Conservation (phyloP, 2,888 invertebrate species). For the Lycaena phlaeas region DNA sequence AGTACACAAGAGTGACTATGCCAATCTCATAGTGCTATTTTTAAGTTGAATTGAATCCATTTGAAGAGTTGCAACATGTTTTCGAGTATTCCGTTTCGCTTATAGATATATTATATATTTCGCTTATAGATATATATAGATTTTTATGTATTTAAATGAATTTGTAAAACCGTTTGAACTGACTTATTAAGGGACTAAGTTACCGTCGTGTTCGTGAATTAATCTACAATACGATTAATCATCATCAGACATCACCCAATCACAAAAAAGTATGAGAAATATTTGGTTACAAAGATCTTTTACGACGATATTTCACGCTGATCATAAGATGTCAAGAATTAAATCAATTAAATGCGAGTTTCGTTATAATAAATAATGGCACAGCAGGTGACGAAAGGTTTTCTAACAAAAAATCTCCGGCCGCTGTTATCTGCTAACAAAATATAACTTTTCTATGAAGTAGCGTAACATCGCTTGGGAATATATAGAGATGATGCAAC, state of each 20-base stretch:
- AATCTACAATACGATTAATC: not conserved
- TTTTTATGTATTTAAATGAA: too few relatives aligned
- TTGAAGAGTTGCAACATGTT: too few relatives aligned
- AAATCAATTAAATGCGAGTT: slow-evolving; percentile 3
- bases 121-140: too few relatives aligned
- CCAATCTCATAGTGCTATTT: too few relatives aligned
- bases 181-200: not conserved
- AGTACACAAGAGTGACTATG: too few relatives aligned
- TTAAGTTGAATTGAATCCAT: too few relatives aligned
- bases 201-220: too few relatives aligned
- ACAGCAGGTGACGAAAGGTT: slow-evolving; percentile 5
- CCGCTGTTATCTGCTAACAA: slow-evolving; percentile 8
- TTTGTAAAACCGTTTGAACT: too few relatives aligned
- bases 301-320: slow-evolving; percentile 4
- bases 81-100: too few relatives aligned
- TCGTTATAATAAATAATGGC: not conserved
- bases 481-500: not conserved
- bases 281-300: not conserved
- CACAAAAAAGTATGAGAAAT: not conserved
- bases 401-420: not conserved
- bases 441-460: slow-evolving; percentile 6
- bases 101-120: too few relatives aligned
- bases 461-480: slow-evolving; percentile 2
- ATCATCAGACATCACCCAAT: not conserved
- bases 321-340: not conserved